Evolutionary conservation across 1,140 invertebrate species (phyloP).

Genomic region (Vanessa tameamea): DNA sequence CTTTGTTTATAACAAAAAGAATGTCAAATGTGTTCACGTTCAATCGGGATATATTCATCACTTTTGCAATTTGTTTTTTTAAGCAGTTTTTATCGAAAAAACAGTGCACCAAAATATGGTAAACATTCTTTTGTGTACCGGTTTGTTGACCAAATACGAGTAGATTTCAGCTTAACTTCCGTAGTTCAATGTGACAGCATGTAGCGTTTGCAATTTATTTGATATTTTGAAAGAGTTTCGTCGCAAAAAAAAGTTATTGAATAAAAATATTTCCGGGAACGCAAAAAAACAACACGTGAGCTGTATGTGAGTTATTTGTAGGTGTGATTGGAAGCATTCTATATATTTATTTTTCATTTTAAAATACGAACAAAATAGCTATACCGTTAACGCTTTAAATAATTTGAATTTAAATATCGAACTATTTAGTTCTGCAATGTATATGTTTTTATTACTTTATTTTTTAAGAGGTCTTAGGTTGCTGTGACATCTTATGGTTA

Average conservation of each 20-base stretch:
- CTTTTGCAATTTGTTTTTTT: neutral
- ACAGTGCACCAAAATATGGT: neutral
- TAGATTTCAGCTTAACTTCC: neutral
- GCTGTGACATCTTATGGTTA: too few species aligned
- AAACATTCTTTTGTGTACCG: too few species aligned
- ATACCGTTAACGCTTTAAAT: neutral
- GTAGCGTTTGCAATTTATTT: neutral
- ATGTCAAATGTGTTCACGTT: too few species aligned
- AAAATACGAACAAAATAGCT: neutral
- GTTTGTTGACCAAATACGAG: too few species aligned
- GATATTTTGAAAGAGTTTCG: neutral
- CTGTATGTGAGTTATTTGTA: neutral
- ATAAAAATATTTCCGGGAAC: neutral
- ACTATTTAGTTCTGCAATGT: too few species aligned
- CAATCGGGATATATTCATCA: too few species aligned
- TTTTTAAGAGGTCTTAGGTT: too few species aligned
- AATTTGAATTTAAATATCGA: too few species aligned
- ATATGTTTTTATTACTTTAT: too few species aligned
- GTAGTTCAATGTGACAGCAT: neutral
- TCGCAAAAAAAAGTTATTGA: neutral
- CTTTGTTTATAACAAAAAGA: too few species aligned
- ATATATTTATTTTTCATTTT: neutral
- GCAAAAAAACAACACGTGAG: neutral
- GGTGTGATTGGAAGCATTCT: neutral
- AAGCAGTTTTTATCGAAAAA: constrained; percentile 18